These are phyloP conservation scores for Enteromius anoplus DNA, from an alignment of 2,797 vertebrate genomes.

Conservation along the genomic window DNA sequence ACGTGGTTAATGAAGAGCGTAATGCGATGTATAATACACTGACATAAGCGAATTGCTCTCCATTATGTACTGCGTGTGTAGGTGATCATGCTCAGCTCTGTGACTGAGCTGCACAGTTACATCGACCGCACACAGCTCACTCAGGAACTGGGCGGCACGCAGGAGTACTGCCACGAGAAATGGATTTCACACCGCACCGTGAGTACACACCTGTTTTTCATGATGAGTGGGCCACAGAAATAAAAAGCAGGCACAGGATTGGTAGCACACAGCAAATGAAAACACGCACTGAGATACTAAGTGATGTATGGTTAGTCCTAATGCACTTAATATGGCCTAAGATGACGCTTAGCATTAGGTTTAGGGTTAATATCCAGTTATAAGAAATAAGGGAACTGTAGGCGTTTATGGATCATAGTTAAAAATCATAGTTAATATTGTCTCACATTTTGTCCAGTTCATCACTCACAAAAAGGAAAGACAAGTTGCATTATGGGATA, in stretches of 20 bases:
- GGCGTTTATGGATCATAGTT: neutral
- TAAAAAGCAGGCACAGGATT: neutral
- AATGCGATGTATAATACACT: slow-evolving; percentile 4
- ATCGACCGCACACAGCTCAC: slow-evolving; percentile 94
- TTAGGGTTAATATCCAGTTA: neutral
- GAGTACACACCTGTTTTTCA: slow-evolving; percentile 61
- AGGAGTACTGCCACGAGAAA: slow-evolving; percentile 94
- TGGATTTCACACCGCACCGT: slow-evolving; percentile 94
- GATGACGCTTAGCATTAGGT: neutral
- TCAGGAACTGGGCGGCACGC: slow-evolving; percentile 91
- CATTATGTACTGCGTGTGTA: slow-evolving; percentile 60
- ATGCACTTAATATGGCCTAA: neutral
- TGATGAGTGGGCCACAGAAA: neutral
- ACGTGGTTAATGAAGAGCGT: slow-evolving; percentile 23
- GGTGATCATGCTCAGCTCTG: slow-evolving; percentile 98
- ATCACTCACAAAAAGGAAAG: neutral
- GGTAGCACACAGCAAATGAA: neutral
- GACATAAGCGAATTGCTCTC: slow-evolving; percentile 5
- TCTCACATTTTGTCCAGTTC: neutral
- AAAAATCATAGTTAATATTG: neutral
- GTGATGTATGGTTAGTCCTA: neutral
- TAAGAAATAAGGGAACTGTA: too few species aligned
- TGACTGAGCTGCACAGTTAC: slow-evolving; percentile 92
- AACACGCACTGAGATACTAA: neutral
- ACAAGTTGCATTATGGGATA: neutral